Evolutionary conservation across 2,888 invertebrate species (phyloP).

Genomic region (Apamea sordens): DNA sequence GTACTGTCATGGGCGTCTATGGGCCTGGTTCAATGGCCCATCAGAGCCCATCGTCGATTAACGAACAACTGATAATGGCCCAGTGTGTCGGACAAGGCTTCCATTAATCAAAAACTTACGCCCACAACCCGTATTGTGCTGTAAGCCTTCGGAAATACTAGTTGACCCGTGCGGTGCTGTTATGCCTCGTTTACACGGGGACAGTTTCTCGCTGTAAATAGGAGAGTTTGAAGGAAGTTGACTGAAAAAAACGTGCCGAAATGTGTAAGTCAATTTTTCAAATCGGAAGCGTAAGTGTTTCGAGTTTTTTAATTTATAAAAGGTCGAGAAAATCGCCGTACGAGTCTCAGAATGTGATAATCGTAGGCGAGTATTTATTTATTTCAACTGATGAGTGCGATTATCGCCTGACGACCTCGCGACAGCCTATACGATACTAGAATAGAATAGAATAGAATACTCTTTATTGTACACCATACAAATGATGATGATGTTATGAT

Average conservation of each 20-base stretch:
- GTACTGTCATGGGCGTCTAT: constrained; percentile 17
- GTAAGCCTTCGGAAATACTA: constrained; percentile 53
- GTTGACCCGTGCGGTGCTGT: not conserved
- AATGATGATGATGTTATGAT: too few relatives aligned
- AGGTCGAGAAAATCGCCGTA: not conserved
- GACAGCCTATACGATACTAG: not conserved
- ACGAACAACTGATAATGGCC: constrained; percentile 51
- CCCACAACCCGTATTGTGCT: constrained; percentile 54
- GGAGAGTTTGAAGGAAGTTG: too few relatives aligned
- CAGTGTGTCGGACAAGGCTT: constrained; percentile 45
- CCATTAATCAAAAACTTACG: constrained; percentile 64
- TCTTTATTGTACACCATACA: too few relatives aligned
- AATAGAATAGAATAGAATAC: too few relatives aligned
- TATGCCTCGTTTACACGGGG: not conserved
- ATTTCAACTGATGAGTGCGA: not conserved
- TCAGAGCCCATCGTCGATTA: constrained; percentile 50
- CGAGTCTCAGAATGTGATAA: not conserved
- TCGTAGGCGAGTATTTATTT: not conserved
- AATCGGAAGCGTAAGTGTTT: not conserved
- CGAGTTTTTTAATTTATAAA: not conserved
- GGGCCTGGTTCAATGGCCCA: constrained; percentile 28
- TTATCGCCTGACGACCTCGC: not conserved
- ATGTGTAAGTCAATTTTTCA: not conserved
- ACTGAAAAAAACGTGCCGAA: not conserved
- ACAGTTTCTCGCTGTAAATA: not conserved